Base-by-base conservation (phyloP, 2,797 vertebrate genomes). In the Sebastes hopkinsi region DNA sequence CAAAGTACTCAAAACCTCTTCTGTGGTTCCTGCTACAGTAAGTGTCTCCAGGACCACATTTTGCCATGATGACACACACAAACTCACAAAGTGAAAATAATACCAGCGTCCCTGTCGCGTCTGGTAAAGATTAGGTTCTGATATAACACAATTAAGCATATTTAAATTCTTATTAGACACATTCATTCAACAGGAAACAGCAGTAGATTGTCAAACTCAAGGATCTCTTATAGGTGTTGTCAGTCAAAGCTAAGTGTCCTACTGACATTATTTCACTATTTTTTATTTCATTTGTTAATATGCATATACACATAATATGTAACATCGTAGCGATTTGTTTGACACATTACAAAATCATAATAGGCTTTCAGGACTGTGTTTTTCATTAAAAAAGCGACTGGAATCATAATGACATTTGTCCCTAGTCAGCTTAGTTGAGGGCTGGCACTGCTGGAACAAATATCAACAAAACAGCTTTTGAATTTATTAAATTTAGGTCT, bases 141-240 rank as follows among this genome's bases (percentile, higher is more conserved):
- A 52, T 76, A 75, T 83, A 77, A 85, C 67, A 84, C 82, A 81
- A 87, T 89, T 87, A 85, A 80, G 30, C 77, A 62, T 75, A 74
- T 80, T 77, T 62, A 81, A 83, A 87, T 76, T 86, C 32, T 79
- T 74, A 81, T 66, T 60, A 71, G 70, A 88, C 79, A 64, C 55
- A 66, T 80, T 25, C 20, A 87, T 87, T 90, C 79, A 89, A 89
- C 79, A 83, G 72, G 66, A 90, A 73, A 88, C 22, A 20, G 16
- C 10, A 65, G 16, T 65, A 34, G 1, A 65, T 60, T 8, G 50
- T 67, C 18, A 42, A 46, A 50, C 30, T 68, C 55, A 29, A 58
- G 6, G 20, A 61, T 55, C 54, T 32, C 5, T 62, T 59, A 42
- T 38, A 55, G 18, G 13, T 61, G 58, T 25, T 75, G 13, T 80